Evolutionary conservation across 2,888 invertebrate genomes (phyloP).

Genomic region (Andrena bucephala): DNA sequence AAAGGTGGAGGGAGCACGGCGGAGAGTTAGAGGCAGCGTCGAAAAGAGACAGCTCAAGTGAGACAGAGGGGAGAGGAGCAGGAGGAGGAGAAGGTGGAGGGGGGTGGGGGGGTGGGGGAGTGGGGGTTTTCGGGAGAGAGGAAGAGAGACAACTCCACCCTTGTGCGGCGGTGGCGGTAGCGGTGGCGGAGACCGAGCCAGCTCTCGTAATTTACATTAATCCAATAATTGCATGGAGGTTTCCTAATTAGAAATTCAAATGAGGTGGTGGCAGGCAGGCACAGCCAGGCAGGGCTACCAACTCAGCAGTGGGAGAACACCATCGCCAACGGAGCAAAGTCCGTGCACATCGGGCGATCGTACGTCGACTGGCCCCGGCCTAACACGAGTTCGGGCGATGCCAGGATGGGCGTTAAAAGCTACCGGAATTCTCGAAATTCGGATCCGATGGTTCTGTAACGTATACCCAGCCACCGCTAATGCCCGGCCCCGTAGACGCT

Average conservation of each 20-base stretch:
- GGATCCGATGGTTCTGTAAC: slow-evolving; percentile 71
- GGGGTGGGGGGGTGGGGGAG: background rate
- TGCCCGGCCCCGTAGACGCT: slow-evolving; percentile 52
- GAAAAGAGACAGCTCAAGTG: slow-evolving; percentile 47
- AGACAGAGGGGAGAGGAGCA: slow-evolving; percentile 60
- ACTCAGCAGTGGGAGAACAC: slow-evolving; percentile 79
- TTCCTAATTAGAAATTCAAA: slow-evolving; percentile 97
- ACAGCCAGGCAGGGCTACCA: slow-evolving; percentile 83
- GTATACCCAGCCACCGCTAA: slow-evolving; percentile 61
- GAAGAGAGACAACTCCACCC: slow-evolving; percentile 81
- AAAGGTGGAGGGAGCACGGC: slow-evolving; percentile 47
- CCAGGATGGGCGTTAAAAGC: slow-evolving; percentile 83
- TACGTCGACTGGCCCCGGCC: slow-evolving; percentile 77
- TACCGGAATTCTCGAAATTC: slow-evolving; percentile 84
- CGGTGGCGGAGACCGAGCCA: slow-evolving; percentile 86
- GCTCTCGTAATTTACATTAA: slow-evolving; percentile 96
- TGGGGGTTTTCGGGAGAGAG: slow-evolving; percentile 15
- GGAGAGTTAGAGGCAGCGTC: slow-evolving; percentile 28
- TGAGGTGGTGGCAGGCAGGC: slow-evolving; percentile 91
- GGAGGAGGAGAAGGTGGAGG: slow-evolving; percentile 32
- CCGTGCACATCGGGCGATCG: slow-evolving; percentile 79
- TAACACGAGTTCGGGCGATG: slow-evolving; percentile 83
- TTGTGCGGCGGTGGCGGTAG: slow-evolving; percentile 83
- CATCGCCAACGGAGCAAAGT: slow-evolving; percentile 81
- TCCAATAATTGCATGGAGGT: slow-evolving; percentile 97